Evolutionary conservation across 1,140 invertebrate species (phyloP).

Genomic region (Eriosoma lanigerum): DNA sequence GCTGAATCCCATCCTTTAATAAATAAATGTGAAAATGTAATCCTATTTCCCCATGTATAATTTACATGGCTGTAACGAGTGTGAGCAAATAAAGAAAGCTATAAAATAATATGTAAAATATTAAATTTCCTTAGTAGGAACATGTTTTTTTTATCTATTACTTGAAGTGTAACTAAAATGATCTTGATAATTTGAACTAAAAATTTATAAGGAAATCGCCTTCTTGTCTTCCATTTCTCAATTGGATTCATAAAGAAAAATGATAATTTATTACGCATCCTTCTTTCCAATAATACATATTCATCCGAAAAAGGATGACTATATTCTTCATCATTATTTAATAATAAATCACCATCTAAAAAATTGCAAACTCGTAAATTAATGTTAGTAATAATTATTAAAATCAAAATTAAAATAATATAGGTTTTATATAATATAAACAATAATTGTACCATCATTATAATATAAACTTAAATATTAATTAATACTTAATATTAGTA

Average conservation of each 20-base stretch:
- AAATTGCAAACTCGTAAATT: not conserved
- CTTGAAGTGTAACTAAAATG: slow-evolving; percentile 88
- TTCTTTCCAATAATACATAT: slow-evolving; percentile 55
- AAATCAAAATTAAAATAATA: too few relatives aligned
- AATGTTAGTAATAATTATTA: too few relatives aligned
- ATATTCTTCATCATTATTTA: slow-evolving; percentile 29
- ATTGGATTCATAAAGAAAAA: slow-evolving; percentile 99
- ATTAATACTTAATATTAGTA: too few relatives aligned
- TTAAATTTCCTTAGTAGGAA: not conserved
- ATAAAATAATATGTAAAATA: slow-evolving; percentile 53
- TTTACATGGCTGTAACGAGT: slow-evolving; percentile 93
- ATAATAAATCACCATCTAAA: slow-evolving; percentile 28
- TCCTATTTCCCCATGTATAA: slow-evolving; percentile 89
- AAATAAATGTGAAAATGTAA: slow-evolving; percentile 93
- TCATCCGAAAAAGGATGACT: slow-evolving; percentile 43
- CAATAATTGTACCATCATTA: too few relatives aligned
- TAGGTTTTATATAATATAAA: too few relatives aligned
- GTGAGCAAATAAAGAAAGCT: slow-evolving; percentile 88
- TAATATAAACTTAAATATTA: too few relatives aligned
- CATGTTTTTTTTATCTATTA: slow-evolving; percentile 55
- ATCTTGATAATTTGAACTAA: slow-evolving; percentile 94
- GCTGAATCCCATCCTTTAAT: slow-evolving; percentile 80
- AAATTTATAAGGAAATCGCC: slow-evolving; percentile 94
- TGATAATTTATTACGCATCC: slow-evolving; percentile 80
- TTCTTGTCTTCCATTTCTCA: slow-evolving; percentile 91